Evolutionary conservation across 2,797 vertebrate species (phyloP), one percentile per base, ranked within the genome.

Genomic region (Enteromius trimaculatus): DNA sequence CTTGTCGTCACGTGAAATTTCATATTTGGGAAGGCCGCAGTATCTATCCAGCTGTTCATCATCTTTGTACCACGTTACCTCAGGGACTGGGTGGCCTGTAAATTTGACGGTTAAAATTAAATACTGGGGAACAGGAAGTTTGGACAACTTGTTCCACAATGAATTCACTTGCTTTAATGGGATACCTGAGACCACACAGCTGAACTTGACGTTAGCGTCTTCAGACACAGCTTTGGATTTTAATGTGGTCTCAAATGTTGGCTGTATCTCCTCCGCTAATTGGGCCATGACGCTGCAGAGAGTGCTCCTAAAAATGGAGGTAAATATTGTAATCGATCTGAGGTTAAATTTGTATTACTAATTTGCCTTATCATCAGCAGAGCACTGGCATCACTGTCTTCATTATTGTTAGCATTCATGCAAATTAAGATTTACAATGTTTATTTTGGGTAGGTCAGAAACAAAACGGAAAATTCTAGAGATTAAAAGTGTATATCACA

Each of bases 21-120:
- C 91, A 21, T 99, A 99, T 92, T 99, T 99, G 58, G 98, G 98
- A 75, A 99, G 94, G 85, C 98, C 97, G 85, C 98, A 99, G 87
- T 98, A 99, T 53, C 97, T 96, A 86, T 99, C 98, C 95, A 99
- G 95, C 90, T 99, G 96, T 79, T 92, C 90, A 68, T 99, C 97
- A 81, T 99, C 97, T 92, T 97, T 98, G 87, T 99, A 99, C 98
- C 98, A 99, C 0, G 97, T 99, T 89, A 99, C 93, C 89, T 99
- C 96, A 0, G 98, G 98, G 81, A 94, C 95, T 0, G 98, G 98
- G 85, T 96, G 94, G 31, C 98, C 98, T 99, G 87, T 6, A 89
- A 47, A 62, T 58, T 16, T 34, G 16, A 66, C 4, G 14, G 53
- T 23, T 6, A 58, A 70, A 68, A 47, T 44, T 13, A 13, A 77